Base-by-base conservation (phyloP, 2,113 vertebrate genomes). In the Grammomys surdaster region DNA sequence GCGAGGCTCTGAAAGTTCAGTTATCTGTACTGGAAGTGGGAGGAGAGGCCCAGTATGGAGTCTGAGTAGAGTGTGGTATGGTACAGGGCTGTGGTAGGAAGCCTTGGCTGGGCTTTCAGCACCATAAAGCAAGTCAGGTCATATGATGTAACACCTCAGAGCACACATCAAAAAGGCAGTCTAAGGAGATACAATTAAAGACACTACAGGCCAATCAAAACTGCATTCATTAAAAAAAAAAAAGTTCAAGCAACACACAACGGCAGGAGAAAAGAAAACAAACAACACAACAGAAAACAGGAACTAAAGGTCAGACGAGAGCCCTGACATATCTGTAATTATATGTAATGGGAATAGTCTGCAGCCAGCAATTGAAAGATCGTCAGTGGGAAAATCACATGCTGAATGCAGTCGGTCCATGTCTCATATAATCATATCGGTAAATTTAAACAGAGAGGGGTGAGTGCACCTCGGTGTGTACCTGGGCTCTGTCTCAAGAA, bases 351-450 rank as follows among this genome's bases (percentile, higher is more conserved):
- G 26, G 46, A 86, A 88, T 4, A 36, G 63, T 91, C 77, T 91
- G 77, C 93, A 89, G 67, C 46, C 33, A 88, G 33, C 43, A 96
- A 95, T 82, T 90, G 91, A 88, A 88, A 73, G 84, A 87, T 1
- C 80, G 40, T 26, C n/a, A 69, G 58, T 69, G 89, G 58, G 87
- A 67, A 91, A 94, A 70, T 43, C 51, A 69, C n/a, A 91, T 67
- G 58, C 48, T 51, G 36, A 67, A 51, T 51, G 51, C 20, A 76
- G 58, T 58, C 65, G 46, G 33, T 82, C 84, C 67, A 77, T 5
- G 72, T 76, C 31, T 46, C 63, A 58, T 73, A 26, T 75, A 81
- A 94, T 51, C 70, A 90, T 36, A 72, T 1, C 28, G 63, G 80
- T 43, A 78, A 43, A 43, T 0, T 82, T 40, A 90, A 65, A 51